Evolutionary conservation across 1,140 invertebrate genomes (phyloP), one percentile per base, ranked within the genome.

Genomic region (Euwallacea similis): DNA sequence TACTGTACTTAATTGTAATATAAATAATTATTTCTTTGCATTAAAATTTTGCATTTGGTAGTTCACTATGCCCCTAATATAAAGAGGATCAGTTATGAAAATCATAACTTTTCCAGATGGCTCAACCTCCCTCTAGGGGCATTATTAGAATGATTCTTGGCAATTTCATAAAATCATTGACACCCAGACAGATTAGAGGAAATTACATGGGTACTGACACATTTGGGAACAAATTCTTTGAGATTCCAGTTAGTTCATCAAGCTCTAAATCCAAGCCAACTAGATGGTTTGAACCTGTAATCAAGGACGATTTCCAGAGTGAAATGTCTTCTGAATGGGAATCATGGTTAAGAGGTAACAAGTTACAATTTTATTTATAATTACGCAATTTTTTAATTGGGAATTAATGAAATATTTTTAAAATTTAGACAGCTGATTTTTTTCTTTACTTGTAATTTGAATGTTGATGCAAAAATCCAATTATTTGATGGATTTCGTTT

Each of bases 241-340:
- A 95, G 83, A 89, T 90, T 66, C 86, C 87, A 13, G 81, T 87
- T 54, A 83, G 88, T 80, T 84, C 86, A 2, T 82, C 84, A 16
- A 80, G 82, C 46, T 86, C 85, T 0, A 88, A 87, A 77, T 84
- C 87, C 54, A 88, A 84, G 74, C 75, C 87, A 0, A 84, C 84
- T 0, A 81, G 93, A 64, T 94, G 88, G 86, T 94, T 92, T 82
- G 86, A 86, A 67, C 90, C 92, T 0, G 77, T 82, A 0, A 82
- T 84, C 15, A 87, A 88, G 50, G 83, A 87, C 0, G 72, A 86
- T 76, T 89, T 91, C 76, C 85, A 89, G 55, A 86, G 90, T 77
- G 90, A 92, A 75, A 78, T 92, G 54, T 91, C 92, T 6, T 86
- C 90, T 4, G 92, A 94, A 81, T 95, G 93, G 93, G 91, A 93